Evolutionary conservation across 1,140 invertebrate genomes (phyloP).

Genomic region (Venustaconcha ellipsiformis): DNA sequence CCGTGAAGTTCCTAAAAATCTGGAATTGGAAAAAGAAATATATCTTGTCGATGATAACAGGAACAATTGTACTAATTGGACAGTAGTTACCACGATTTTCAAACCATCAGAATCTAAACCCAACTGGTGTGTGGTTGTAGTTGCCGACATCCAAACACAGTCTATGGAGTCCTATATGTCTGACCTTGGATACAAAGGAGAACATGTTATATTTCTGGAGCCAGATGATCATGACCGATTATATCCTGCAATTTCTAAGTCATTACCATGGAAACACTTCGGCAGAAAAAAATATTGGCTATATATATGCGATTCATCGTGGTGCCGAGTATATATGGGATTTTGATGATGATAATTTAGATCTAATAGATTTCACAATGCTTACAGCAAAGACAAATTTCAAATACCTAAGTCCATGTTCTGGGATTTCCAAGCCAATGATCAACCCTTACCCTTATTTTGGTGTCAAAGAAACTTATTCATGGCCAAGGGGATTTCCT

Average conservation of each 20-base stretch:
- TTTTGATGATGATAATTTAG: too few species aligned
- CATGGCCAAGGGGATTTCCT: too few species aligned
- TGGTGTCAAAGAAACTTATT: too few species aligned
- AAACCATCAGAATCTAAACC: not conserved
- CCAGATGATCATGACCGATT: conserved; percentile 2
- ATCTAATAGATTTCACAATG: not conserved
- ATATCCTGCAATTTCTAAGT: conserved; percentile 5
- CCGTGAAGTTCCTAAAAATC: too few species aligned
- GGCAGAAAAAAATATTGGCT: conserved; percentile 34
- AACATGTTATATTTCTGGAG: conserved; percentile 3
- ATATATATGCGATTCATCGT: conserved; percentile 26
- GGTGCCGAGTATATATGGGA: too few species aligned
- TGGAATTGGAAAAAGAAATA: too few species aligned
- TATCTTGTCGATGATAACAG: too few species aligned
- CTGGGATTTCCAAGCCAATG: too few species aligned
- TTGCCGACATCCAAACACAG: not conserved
- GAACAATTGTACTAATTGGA: not conserved
- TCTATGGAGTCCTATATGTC: not conserved
- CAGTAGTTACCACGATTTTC: not conserved
- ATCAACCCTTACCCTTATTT: too few species aligned
- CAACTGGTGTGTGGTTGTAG: conserved; percentile 5
- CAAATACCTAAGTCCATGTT: too few species aligned
- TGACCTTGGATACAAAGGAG: not conserved
- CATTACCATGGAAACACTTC: conserved; percentile 18
- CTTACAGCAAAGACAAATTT: not conserved